Conservation (phyloP, 2,113 vertebrate genomes). For the Ifrita kowaldi region DNA sequence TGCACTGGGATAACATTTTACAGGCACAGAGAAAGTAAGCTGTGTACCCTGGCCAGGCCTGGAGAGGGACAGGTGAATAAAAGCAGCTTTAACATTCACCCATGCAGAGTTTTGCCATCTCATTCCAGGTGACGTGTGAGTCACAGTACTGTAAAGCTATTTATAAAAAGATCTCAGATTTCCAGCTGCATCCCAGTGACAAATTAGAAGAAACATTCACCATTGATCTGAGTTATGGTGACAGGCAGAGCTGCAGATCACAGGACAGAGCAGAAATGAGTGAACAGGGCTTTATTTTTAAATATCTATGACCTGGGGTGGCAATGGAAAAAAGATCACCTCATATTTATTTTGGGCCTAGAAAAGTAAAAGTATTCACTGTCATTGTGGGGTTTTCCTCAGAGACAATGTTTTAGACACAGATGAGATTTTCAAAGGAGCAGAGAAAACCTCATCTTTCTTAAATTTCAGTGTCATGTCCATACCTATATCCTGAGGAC, state of each 20-base stretch:
- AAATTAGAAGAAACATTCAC: background rate
- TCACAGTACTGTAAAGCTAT: constrained; percentile 2
- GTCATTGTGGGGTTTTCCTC: background rate
- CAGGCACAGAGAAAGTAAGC: background rate
- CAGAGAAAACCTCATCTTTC: background rate
- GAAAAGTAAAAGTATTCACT: background rate
- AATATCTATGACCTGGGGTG: background rate
- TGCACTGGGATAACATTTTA: background rate
- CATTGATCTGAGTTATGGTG: background rate
- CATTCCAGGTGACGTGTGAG: background rate
- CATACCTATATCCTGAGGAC: background rate
- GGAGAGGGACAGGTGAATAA: background rate
- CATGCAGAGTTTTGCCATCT: background rate
- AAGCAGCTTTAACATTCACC: background rate
- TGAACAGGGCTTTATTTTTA: background rate
- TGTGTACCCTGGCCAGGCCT: background rate
- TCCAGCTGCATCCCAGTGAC: background rate
- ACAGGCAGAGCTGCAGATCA: background rate
- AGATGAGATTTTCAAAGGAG: background rate
- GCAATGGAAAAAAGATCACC: background rate
- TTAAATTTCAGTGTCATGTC: background rate
- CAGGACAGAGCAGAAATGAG: background rate
- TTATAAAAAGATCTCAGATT: background rate
- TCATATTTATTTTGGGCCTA: background rate
- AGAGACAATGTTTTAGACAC: background rate